Evolutionary conservation across 2,888 invertebrate species (phyloP).

Genomic region (Mycalesis mineus): DNA sequence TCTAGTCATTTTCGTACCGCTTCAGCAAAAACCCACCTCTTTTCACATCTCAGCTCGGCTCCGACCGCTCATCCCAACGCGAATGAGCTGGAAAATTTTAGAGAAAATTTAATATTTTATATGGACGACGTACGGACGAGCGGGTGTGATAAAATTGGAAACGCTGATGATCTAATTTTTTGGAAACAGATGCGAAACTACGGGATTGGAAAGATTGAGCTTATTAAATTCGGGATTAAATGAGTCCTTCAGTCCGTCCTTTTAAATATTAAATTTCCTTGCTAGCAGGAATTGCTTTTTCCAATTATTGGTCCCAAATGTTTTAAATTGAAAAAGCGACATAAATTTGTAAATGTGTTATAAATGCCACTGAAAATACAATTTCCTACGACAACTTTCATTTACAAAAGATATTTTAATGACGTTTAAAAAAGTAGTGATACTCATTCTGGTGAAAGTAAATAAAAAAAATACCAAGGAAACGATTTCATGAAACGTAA

Average conservation of each 20-base stretch:
- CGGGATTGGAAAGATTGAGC: not conserved
- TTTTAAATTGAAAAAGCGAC: too few relatives aligned
- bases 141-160: conserved; percentile 19
- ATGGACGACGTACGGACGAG: conserved; percentile 16
- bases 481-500: not conserved
- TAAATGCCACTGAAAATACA: too few relatives aligned
- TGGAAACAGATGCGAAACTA: conserved; percentile 14
- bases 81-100: conserved; percentile 39
- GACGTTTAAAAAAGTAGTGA: too few relatives aligned
- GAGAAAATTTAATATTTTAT: conserved; percentile 33
- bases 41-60: not conserved
- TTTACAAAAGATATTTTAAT: too few relatives aligned
- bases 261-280: not conserved
- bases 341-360: too few relatives aligned
- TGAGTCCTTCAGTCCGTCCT: not conserved
- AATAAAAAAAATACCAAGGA: too few relatives aligned
- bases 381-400: too few relatives aligned
- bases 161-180: conserved; percentile 28
- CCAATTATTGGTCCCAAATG: too few relatives aligned
- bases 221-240: not conserved
- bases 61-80: conserved; percentile 21
- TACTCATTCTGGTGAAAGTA: not conserved
- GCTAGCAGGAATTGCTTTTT: too few relatives aligned
- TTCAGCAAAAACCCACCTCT: not conserved
- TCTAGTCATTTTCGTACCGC: too few relatives aligned